phyloP scores from a whole-genome alignment of 1,140 invertebrate genomes.

The Bactericera cockerelli region DNA sequence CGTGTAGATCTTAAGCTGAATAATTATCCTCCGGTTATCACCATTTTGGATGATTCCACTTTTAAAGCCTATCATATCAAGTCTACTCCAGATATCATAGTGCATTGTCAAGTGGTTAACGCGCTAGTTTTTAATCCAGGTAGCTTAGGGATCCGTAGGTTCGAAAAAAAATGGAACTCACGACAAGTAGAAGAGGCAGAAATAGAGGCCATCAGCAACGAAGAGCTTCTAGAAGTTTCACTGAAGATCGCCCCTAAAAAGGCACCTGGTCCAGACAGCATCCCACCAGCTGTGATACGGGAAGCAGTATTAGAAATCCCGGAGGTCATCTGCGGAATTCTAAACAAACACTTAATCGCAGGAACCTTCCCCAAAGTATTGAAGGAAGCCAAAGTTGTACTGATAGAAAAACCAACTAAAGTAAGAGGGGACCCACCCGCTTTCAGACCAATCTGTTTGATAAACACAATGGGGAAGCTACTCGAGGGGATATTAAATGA shows the following conservation, averaged over 20 bases:
- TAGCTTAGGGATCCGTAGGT: too few relatives aligned
- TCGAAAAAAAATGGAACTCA: background rate
- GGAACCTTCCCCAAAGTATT: slow-evolving; percentile 15
- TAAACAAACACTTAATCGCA: slow-evolving; percentile 13
- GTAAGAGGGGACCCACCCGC: background rate
- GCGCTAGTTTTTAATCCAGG: too few relatives aligned
- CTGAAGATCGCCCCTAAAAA: slow-evolving; percentile 20
- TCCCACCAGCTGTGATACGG: slow-evolving; percentile 23
- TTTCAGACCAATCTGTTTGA: slow-evolving; percentile 1
- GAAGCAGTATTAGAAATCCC: background rate
- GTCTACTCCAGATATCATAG: too few relatives aligned
- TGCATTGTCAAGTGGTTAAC: too few relatives aligned
- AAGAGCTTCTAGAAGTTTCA: slow-evolving; percentile 22
- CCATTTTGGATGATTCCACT: too few relatives aligned
- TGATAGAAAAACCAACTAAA: slow-evolving; percentile 16
- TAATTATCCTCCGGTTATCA: too few relatives aligned
- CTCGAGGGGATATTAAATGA: background rate
- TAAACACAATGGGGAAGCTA: background rate
- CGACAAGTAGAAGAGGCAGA: background rate
- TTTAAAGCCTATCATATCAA: too few relatives aligned
- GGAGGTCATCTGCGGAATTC: slow-evolving; percentile 11
- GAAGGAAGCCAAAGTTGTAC: slow-evolving; percentile 17
- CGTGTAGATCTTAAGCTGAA: too few relatives aligned
- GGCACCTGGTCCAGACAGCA: slow-evolving; percentile 25
- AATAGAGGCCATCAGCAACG: slow-evolving; percentile 15